Conservation (phyloP, 30 jellyfish, hydroid and myxozoan genomes). For the Haliclystus octoradiatus region DNA sequence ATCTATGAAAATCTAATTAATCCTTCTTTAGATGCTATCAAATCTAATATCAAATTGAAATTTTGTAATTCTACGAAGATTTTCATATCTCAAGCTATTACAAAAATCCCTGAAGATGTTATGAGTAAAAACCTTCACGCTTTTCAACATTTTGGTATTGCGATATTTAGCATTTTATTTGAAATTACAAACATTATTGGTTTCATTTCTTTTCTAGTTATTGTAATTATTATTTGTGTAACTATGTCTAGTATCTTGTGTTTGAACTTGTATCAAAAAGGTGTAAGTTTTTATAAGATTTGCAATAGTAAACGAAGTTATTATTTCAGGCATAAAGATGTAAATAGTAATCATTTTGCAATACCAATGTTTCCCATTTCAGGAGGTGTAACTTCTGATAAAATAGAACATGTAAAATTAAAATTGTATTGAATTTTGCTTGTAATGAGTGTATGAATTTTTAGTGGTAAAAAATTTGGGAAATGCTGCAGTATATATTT, state of each 20-base stretch:
- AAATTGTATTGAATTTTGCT: neutral
- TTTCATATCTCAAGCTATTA: too few relatives aligned
- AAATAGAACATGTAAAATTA: neutral
- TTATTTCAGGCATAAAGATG: neutral
- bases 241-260: too few relatives aligned
- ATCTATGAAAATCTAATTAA: neutral
- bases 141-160: too few relatives aligned
- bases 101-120: too few relatives aligned
- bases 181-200: neutral
- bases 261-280: too few relatives aligned
- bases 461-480: too few relatives aligned
- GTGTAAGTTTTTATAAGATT: too few relatives aligned
- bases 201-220: too few relatives aligned
- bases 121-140: too few relatives aligned
- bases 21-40: neutral
- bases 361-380: neutral
- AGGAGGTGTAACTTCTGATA: neutral
- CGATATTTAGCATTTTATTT: too few relatives aligned
- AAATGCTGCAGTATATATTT: too few relatives aligned
- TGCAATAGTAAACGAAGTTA: neutral
- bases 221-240: neutral
- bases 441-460: neutral
- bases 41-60: too few relatives aligned
- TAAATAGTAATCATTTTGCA: neutral
- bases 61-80: neutral